Base-by-base conservation (phyloP, 2,888 invertebrate species). In the Hirtodrosophila cameraria region DNA sequence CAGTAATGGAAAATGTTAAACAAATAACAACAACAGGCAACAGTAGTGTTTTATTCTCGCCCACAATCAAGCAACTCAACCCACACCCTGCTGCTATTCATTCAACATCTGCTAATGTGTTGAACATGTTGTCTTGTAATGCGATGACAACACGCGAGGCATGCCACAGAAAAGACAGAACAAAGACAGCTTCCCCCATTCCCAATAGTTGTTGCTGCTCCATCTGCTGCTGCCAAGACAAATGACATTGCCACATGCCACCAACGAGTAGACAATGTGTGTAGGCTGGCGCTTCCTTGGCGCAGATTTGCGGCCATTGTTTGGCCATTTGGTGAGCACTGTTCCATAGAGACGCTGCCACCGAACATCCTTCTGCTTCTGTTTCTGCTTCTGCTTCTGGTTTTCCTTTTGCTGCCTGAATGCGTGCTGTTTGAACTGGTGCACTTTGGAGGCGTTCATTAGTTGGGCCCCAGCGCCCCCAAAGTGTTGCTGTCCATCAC, bases 401-500 rank as follows among this genome's bases (percentile, higher is more conserved):
- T n/a, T n/a, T n/a, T n/a, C n/a, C n/a, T n/a, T n/a, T n/a, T n/a
- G n/a, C n/a, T n/a, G n/a, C n/a, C n/a, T n/a, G n/a, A n/a, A n/a
- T 62, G 65, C 66, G 59, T 70, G 66, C 38, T 71, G 42, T 61
- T 66, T 74, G 67, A 59, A 61, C 49, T 57, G 67, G 60, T 53
- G 64, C 70, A 77, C 80, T 72, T 75, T 67, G 57, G 63, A 49
- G 75, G 74, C 71, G 50, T 81, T 82, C 82, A 82, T 75, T 71
- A 75, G 71, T 60, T 53, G 45, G 49, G 72, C 55, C 58, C 43
- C 70, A 38, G 27, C 38, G 53, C 58, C 50, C 60, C 55, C 61
- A 70, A 80, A 68, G 80, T 82, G 76, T 57, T 53, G 70, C 66
- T 77, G 81, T 81, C 83, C 77, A 73, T 80, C 81, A 75, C 69